These are phyloP conservation scores for Monochamus alternatus DNA, from an alignment of 2,888 invertebrate species.

Conservation along the genomic window DNA sequence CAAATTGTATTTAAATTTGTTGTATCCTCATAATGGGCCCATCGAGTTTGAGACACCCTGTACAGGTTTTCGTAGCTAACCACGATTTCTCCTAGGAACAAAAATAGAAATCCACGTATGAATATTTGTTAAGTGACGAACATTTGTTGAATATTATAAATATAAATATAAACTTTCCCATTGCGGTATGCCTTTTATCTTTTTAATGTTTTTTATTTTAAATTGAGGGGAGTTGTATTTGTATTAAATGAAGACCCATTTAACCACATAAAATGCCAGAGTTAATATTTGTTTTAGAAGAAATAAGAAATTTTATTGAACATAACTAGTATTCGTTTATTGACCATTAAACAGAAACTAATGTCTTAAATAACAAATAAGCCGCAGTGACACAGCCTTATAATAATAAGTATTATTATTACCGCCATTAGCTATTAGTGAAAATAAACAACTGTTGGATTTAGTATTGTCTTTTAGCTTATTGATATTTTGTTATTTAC, in stretches of 20 bases:
- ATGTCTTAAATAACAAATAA: constrained; percentile 35
- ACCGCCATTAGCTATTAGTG: constrained; percentile 18
- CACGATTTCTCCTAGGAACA: background rate
- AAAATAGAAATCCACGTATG: constrained; percentile 5
- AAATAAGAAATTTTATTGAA: constrained; percentile 34
- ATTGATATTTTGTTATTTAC: constrained; percentile 14
- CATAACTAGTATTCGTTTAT: constrained; percentile 27
- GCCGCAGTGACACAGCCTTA: constrained; percentile 18
- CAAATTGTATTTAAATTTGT: no score
- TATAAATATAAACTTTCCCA: constrained; percentile 27
- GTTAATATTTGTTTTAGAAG: constrained; percentile 38
- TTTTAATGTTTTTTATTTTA: constrained; percentile 24
- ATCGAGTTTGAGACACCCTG: no score
- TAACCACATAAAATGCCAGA: constrained; percentile 17
- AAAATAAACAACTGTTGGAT: constrained; percentile 17
- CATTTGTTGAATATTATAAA: constrained; percentile 8
- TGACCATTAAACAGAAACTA: constrained; percentile 28
- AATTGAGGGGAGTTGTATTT: constrained; percentile 20
- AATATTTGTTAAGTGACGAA: background rate
- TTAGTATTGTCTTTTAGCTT: constrained; percentile 17
- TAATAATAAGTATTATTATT: constrained; percentile 19
- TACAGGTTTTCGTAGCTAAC: background rate
- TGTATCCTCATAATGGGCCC: no score
- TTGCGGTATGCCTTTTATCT: constrained; percentile 26
- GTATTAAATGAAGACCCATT: constrained; percentile 24